These are phyloP conservation scores for Volucella inanis DNA, from an alignment of 2,888 invertebrate species.

Conservation along the genomic window DNA sequence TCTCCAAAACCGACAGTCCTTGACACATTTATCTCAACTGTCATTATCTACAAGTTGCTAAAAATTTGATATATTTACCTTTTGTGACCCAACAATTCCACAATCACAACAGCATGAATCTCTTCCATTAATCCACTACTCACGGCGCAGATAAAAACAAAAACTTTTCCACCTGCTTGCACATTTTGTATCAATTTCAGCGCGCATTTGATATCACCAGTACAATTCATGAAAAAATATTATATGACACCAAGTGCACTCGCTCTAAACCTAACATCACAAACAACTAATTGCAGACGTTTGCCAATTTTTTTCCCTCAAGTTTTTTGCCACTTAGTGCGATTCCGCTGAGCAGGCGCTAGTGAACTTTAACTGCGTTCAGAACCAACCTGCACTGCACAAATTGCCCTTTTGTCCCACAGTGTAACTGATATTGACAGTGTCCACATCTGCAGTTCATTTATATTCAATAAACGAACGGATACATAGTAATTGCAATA, in stretches of 20 bases:
- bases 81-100: too few species aligned
- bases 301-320: slow-evolving; percentile 4
- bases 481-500: slow-evolving; percentile 49
- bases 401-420: slow-evolving; percentile 14
- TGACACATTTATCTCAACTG: too few species aligned
- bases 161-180: slow-evolving; percentile 2
- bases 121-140: too few species aligned
- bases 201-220: slow-evolving; percentile 6
- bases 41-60: too few species aligned
- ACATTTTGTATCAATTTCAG: slow-evolving; percentile 17
- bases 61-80: too few species aligned
- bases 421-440: slow-evolving; percentile 11
- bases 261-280: background rate
- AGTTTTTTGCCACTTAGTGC: background rate
- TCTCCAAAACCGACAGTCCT: too few species aligned
- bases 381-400: slow-evolving; percentile 14
- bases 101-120: too few species aligned
- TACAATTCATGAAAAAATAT: background rate
- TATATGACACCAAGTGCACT: slow-evolving; percentile 19
- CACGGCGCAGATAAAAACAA: background rate
- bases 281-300: slow-evolving; percentile 27
- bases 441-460: slow-evolving; percentile 35
- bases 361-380: slow-evolving; percentile 23
- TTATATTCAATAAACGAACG: slow-evolving; percentile 49
- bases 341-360: background rate